phyloP scores from a whole-genome alignment of 2,797 vertebrate genomes.

The Phrynocephalus forsythii region DNA sequence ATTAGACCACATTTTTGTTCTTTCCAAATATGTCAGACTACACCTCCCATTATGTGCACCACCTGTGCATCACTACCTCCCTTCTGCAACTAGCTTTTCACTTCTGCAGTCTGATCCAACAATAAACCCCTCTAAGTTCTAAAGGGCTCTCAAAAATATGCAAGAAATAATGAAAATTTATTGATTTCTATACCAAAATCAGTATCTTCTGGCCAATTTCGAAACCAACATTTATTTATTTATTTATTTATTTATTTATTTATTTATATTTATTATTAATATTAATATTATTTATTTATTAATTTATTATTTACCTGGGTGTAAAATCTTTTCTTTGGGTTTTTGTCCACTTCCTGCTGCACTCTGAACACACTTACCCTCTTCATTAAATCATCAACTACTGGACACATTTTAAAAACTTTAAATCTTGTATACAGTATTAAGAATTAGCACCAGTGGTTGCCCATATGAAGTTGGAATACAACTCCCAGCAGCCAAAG shows the following conservation, averaged over 20 bases:
- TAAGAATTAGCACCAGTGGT: neutral
- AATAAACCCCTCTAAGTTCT: neutral
- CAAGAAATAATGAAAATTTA: neutral
- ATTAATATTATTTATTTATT: neutral
- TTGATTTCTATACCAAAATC: neutral
- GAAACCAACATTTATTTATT: neutral
- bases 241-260: neutral
- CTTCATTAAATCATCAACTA: no score
- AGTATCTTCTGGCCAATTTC: neutral
- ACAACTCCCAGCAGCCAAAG: neutral
- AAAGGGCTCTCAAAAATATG: neutral
- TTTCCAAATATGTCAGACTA: no score
- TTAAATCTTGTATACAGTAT: no score
- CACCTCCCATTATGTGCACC: no score
- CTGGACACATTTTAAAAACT: no score
- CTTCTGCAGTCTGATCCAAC: neutral
- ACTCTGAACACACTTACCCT: no score
- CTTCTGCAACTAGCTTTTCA: neutral
- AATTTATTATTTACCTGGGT: neutral
- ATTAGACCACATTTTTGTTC: no score
- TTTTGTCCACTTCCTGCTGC: neutral
- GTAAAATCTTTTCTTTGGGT: neutral
- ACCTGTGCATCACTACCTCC: neutral
- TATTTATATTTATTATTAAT: neutral
- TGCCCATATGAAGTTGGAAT: neutral